Conservation (phyloP, 1,140 invertebrate genomes). For the Magallana gigas region DNA sequence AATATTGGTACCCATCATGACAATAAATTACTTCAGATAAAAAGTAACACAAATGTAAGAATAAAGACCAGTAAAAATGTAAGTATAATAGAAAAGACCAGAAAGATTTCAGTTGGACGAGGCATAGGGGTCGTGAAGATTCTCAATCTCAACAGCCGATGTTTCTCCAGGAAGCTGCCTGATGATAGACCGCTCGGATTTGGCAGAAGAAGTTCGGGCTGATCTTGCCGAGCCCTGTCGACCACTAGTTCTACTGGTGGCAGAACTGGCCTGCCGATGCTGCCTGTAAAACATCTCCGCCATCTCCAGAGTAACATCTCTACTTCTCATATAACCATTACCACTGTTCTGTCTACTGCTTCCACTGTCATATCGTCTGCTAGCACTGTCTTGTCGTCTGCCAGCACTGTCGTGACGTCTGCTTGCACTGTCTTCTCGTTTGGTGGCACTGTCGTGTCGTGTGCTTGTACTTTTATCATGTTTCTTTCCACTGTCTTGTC, state of each 20-base stretch:
- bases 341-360: conserved; percentile 28
- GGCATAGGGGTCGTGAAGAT: conserved; percentile 39
- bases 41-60: too few species aligned
- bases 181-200: conserved; percentile 28
- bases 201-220: conserved; percentile 28
- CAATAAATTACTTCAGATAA: too few species aligned
- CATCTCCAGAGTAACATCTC: conserved; percentile 49
- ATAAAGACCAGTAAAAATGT: too few species aligned
- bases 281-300: conserved; percentile 43
- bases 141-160: conserved; percentile 52
- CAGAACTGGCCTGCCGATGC: conserved; percentile 44
- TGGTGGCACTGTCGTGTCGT: not conserved
- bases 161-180: conserved; percentile 51
- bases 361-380: not conserved
- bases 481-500: not conserved
- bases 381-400: not conserved
- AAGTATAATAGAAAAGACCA: too few species aligned
- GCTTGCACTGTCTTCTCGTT: not conserved
- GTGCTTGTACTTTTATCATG: not conserved
- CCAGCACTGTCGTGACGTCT: conserved; percentile 34
- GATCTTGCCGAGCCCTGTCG: conserved; percentile 49
- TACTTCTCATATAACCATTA: conserved; percentile 19
- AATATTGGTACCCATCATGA: too few species aligned
- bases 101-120: conserved; percentile 6
- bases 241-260: conserved; percentile 39